Conservation (phyloP, 2,888 invertebrate genomes). For the Zhengitettix transpicula region DNA sequence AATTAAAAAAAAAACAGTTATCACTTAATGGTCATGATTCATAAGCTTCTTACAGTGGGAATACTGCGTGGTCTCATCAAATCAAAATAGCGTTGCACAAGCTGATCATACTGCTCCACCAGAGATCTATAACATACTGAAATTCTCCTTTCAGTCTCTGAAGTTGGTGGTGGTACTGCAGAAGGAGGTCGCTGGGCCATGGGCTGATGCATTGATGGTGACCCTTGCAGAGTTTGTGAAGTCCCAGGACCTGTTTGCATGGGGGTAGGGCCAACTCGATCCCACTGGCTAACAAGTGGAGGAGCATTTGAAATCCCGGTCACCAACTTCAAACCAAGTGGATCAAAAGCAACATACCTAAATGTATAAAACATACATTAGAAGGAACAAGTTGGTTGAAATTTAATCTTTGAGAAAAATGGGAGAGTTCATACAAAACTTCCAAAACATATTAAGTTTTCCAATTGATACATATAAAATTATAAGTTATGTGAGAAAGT, state of each 20-base stretch:
- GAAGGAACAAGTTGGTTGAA: background rate
- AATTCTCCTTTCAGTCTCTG: slow-evolving; percentile 30
- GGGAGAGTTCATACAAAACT: too few relatives aligned
- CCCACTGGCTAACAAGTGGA: slow-evolving; percentile 31
- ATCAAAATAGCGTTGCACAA: slow-evolving; percentile 29
- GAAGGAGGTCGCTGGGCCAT: slow-evolving; percentile 4
- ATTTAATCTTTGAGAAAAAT: too few relatives aligned
- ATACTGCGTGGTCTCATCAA: slow-evolving; percentile 29
- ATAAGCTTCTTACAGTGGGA: slow-evolving; percentile 23
- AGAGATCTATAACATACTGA: slow-evolving; percentile 30
- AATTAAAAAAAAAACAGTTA: background rate
- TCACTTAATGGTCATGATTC: background rate
- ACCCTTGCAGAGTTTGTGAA: background rate
- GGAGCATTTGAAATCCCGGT: slow-evolving; percentile 62
- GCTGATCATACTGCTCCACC: slow-evolving; percentile 32
- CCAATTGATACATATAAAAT: too few relatives aligned
- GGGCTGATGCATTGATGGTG: background rate
- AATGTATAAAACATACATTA: background rate
- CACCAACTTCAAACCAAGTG: slow-evolving; percentile 60
- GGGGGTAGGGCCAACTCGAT: slow-evolving; percentile 19
- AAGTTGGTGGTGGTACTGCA: background rate
- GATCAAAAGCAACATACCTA: slow-evolving; percentile 73
- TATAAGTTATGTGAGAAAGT: too few relatives aligned
- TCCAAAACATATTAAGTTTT: too few relatives aligned
- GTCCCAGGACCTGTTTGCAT: background rate